Conservation (phyloP, 1,140 invertebrate genomes). For the Pteromalus puparum region DNA sequence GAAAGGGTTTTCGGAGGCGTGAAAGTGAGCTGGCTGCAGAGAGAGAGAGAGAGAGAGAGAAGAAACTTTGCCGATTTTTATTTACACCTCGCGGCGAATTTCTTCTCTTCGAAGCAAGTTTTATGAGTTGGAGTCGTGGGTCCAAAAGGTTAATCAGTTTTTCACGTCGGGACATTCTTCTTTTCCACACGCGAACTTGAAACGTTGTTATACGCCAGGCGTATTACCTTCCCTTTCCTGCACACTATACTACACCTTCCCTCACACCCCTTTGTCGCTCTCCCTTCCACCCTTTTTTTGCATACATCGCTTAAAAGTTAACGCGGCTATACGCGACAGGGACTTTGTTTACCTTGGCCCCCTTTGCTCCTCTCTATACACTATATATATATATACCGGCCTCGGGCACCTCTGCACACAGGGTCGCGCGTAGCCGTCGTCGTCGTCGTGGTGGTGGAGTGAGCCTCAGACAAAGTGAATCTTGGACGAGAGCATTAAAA, state of each 20-base stretch:
- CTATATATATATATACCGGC: not conserved
- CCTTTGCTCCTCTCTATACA: too few relatives aligned
- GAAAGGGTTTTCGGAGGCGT: slow-evolving; percentile 20
- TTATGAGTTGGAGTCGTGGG: slow-evolving; percentile 57
- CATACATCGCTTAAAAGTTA: slow-evolving; percentile 34
- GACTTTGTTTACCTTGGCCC: not conserved
- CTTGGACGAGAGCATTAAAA: slow-evolving; percentile 46
- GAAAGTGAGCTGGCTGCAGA: slow-evolving; percentile 28
- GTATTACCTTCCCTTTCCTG: not conserved
- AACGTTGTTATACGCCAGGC: slow-evolving; percentile 51
- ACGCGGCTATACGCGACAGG: not conserved
- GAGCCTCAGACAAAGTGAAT: slow-evolving; percentile 47
- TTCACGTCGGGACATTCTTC: slow-evolving; percentile 39
- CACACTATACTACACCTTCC: too few relatives aligned
- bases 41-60: not conserved
- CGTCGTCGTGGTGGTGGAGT: not conserved
- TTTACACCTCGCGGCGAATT: slow-evolving; percentile 56
- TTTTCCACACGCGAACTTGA: slow-evolving; percentile 52
- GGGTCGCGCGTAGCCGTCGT: not conserved
- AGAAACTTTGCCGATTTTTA: slow-evolving; percentile 60
- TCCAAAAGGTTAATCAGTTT: slow-evolving; percentile 64
- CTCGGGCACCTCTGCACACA: not conserved
- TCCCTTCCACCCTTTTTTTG: not conserved
- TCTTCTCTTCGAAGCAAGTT: slow-evolving; percentile 61
- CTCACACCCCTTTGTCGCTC: not conserved